phyloP scores from a whole-genome alignment of 2,888 invertebrate genomes.

The Leucophora obtusa region DNA sequence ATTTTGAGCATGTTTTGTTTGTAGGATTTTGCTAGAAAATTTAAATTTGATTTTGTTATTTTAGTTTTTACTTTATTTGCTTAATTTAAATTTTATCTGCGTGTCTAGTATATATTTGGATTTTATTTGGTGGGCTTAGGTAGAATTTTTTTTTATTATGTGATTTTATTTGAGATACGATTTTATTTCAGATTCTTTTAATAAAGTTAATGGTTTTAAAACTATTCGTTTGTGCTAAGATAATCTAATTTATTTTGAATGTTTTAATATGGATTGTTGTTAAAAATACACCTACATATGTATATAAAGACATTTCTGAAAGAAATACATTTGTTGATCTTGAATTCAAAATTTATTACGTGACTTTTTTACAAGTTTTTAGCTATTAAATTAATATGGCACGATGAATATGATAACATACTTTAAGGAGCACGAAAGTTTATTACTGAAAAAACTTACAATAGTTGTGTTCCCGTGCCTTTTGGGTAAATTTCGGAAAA shows the following conservation, averaged over 20 bases:
- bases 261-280: background rate
- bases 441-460: no score
- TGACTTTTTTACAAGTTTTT: background rate
- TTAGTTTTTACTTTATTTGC: slow-evolving; percentile 28
- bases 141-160: background rate
- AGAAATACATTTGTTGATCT: background rate
- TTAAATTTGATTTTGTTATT: slow-evolving; percentile 49
- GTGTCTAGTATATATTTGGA: slow-evolving; percentile 34
- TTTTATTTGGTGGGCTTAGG: background rate
- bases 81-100: slow-evolving; percentile 32
- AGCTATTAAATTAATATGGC: background rate
- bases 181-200: slow-evolving; percentile 17
- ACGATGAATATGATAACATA: background rate
- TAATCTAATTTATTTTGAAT: background rate
- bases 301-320: background rate
- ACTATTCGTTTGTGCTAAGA: slow-evolving; percentile 3
- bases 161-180: slow-evolving; percentile 5
- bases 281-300: background rate
- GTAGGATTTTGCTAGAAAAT: slow-evolving; percentile 50
- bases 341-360: no score
- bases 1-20: slow-evolving; percentile 43
- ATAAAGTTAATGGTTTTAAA: slow-evolving; percentile 13
- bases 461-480: no score
- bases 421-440: no score
- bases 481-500: no score